Evolutionary conservation across 2,113 vertebrate genomes (phyloP).

Genomic region (Origma solitaria): DNA sequence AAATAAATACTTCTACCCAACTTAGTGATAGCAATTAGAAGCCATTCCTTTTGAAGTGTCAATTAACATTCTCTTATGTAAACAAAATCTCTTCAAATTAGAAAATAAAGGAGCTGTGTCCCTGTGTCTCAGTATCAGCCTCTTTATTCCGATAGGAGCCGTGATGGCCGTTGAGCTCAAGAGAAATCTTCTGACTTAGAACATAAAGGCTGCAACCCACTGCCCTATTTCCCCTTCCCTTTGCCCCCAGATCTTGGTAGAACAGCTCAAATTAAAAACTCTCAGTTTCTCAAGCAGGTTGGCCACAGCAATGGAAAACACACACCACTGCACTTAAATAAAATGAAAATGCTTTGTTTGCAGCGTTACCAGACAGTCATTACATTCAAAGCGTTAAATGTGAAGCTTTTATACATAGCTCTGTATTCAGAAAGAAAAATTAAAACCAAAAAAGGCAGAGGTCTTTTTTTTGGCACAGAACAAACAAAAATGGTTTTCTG

Average conservation of each 20-base stretch:
- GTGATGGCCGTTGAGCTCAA: background rate
- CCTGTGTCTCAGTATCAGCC: background rate
- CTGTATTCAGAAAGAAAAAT: background rate
- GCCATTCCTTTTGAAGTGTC: background rate
- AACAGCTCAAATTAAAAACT: background rate
- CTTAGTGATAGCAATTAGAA: background rate
- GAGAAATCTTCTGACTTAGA: background rate
- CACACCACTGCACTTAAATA: background rate
- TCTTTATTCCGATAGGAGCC: background rate
- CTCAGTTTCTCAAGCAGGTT: background rate
- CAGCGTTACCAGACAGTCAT: background rate
- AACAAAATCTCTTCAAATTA: background rate
- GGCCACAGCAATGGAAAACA: background rate
- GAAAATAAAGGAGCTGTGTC: background rate
- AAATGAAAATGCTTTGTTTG: background rate
- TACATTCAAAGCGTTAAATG: background rate
- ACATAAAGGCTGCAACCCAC: rapidly evolving
- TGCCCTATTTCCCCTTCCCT: background rate
- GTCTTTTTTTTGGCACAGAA: background rate
- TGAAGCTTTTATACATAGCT: background rate
- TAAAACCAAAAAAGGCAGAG: rapidly evolving
- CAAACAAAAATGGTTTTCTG: background rate
- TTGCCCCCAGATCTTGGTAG: background rate
- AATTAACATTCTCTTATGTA: background rate
- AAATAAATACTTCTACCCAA: background rate